phyloP scores from a whole-genome alignment of 2,113 vertebrate species.

The Globicephala melas region DNA sequence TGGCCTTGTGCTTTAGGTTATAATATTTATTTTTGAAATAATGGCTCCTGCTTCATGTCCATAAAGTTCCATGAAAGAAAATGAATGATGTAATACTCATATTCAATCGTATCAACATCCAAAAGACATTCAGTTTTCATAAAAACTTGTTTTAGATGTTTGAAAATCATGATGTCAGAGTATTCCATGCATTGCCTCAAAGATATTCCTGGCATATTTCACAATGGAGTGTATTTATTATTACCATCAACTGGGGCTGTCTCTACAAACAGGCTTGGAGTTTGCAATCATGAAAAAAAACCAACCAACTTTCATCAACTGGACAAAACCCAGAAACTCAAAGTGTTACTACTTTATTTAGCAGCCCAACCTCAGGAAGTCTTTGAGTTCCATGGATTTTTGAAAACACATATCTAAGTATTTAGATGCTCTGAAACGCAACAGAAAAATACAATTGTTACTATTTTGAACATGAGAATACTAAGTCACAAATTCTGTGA shows the following conservation, averaged over 20 bases:
- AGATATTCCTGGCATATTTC: neutral
- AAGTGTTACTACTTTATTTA: neutral
- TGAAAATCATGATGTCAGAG: neutral
- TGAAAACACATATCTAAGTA: neutral
- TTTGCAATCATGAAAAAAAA: neutral
- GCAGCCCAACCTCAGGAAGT: neutral
- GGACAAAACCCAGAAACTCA: neutral
- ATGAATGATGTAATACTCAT: neutral
- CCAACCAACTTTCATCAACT: neutral
- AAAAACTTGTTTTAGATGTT: neutral
- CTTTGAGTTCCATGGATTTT: neutral
- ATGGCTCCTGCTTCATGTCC: neutral
- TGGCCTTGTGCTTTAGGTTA: neutral
- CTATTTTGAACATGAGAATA: neutral
- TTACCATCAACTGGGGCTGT: neutral
- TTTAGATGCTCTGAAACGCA: neutral
- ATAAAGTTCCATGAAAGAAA: neutral
- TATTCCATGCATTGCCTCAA: neutral
- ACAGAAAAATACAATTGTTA: neutral
- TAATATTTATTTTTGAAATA: constrained; percentile 29
- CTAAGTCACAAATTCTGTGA: neutral
- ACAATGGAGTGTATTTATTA: neutral
- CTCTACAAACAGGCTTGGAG: neutral
- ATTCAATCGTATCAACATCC: neutral
- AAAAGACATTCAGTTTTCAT: neutral